Conservation (phyloP, 2,113 vertebrate genomes). For the Tetrao urogallus region DNA sequence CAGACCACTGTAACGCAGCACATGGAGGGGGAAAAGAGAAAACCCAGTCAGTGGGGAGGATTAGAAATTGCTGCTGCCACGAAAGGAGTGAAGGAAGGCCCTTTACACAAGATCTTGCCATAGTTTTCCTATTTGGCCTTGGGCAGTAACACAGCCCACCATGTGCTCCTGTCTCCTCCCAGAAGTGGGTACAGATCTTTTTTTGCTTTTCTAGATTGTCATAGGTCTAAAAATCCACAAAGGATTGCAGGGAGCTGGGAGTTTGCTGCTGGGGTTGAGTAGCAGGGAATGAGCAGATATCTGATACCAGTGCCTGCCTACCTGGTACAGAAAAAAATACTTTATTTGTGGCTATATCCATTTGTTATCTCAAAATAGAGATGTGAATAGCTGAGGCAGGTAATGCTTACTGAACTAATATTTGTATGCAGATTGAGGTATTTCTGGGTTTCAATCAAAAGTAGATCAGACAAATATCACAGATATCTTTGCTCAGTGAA, state of each 20-base stretch:
- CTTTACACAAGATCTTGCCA: not conserved
- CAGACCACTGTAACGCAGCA: not conserved
- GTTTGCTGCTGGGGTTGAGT: not conserved
- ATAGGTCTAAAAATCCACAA: not conserved
- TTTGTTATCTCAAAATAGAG: not conserved
- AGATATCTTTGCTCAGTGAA: rapidly evolving
- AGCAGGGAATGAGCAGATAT: not conserved
- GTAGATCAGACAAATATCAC: not conserved
- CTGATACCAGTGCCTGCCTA: not conserved
- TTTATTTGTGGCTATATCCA: not conserved
- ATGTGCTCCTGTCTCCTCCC: not conserved
- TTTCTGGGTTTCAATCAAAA: not conserved
- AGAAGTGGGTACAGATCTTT: not conserved
- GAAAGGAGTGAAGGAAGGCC: not conserved
- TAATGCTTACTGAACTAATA: not conserved
- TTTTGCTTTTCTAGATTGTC: not conserved
- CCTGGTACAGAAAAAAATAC: not conserved
- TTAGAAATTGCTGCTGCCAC: not conserved
- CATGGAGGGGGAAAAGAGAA: not conserved
- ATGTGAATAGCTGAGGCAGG: not conserved
- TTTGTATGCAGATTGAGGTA: not conserved
- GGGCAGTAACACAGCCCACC: not conserved
- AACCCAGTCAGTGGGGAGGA: not conserved
- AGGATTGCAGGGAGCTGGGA: not conserved
- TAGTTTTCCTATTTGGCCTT: not conserved